Percentiles rank a stretch among this genome's conserved stretches.
These are phyloP conservation scores for Cephus runcator DNA, from an alignment of 2,888 invertebrate species.

Conservation along the genomic window DNA sequence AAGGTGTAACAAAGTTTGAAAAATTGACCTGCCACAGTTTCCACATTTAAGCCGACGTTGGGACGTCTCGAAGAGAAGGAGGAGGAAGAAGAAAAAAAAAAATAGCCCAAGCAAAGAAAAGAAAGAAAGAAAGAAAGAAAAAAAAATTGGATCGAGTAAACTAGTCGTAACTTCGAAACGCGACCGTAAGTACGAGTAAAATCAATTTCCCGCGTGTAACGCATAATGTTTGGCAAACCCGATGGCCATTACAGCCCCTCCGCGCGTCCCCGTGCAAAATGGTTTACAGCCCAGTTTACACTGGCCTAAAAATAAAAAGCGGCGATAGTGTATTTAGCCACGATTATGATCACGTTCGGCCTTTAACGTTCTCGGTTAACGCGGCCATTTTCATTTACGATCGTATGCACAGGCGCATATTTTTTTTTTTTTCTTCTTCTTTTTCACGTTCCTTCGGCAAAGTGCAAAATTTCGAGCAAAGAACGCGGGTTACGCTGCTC, in stretches of 20 bases:
- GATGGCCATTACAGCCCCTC: background rate
- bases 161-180: background rate
- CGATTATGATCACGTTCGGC: background rate
- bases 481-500: background rate
- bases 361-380: background rate
- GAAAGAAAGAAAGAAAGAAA: too few species aligned
- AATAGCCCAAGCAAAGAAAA: too few species aligned
- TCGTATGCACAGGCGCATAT: background rate
- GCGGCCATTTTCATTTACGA: background rate
- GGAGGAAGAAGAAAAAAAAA: too few species aligned
- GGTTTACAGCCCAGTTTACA: constrained; percentile 11
- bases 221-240: constrained; percentile 1
- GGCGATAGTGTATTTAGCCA: background rate
- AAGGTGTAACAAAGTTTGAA: constrained; percentile 7
- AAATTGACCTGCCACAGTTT: background rate
- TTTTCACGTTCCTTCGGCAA: background rate
- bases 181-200: background rate
- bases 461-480: background rate
- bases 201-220: background rate
- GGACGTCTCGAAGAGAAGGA: too few species aligned
- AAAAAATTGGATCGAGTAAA: background rate
- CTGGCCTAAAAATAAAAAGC: constrained; percentile 14
- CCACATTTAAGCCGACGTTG: background rate
- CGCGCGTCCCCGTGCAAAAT: background rate
- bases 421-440: too few species aligned